Base-by-base conservation (phyloP, 2,113 vertebrate genomes). In the Brachionichthys hirsutus region DNA sequence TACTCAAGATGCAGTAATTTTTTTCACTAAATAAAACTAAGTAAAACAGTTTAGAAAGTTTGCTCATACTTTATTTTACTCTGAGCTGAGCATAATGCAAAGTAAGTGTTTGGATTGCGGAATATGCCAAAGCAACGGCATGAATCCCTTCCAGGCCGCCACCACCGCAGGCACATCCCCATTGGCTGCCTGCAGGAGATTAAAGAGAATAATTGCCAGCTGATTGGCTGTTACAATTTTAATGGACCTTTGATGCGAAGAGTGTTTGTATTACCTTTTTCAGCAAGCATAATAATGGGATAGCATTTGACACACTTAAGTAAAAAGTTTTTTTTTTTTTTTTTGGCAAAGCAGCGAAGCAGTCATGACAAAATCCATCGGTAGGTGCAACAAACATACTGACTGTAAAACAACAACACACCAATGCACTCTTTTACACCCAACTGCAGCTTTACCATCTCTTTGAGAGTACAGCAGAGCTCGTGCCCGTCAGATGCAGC, bases 211-310 rank as follows among this genome's bases (percentile, higher is more conserved):
- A 91, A 89, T 89, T 91, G 90, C 88, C 89, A 88, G 68, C 86
- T 91, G 89, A 92, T 92, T 92, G 89, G 89, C 84, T 90, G 67
- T 85, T 92, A 73, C 91, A 89, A 87, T 83, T 91, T 92, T 90
- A 70, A 91, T 91, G 77, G 83, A 82, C 72, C 87, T 87, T 88
- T 87, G 85, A 85, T 81, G 74, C 82, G 57, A 68, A 49, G 79
- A 70, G 77, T 83, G 77, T 89, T 88, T 88, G 73, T 78, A 67
- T 88, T 89, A 84, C 82, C 85, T 84, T 86, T 83, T 84, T 83
- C 82, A 78, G 70, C 71, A 82, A 82, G 71, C 86, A 84, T 81
- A 82, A 77, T 87, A 88, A 88, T 85, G 62, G 62, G 70, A 76
- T 74, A 74, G 82, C n/a, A n/a, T 89, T 77, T 85, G 83, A 85